Evolutionary conservation across 2,888 invertebrate genomes (phyloP), one percentile per base, ranked within the genome.

Genomic region (Diloba caeruleocephala): DNA sequence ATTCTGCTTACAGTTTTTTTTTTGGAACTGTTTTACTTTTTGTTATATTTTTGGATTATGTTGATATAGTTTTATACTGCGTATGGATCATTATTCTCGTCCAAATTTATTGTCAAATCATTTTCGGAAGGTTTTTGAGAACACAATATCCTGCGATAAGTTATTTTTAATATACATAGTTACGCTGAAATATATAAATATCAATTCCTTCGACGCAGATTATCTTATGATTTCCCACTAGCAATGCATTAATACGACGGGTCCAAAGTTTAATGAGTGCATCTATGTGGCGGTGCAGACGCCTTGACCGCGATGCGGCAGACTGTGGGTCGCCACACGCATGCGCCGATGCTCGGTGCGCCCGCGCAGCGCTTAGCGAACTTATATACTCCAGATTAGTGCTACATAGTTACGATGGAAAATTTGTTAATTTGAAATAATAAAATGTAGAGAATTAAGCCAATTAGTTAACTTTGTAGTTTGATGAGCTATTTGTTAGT

Each of bases 271-370:
- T 60, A 45, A 57, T 12, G 39, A 45, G 14, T 45, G 54, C 49
- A 50, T 43, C 33, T 45, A 54, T 50, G 61, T 57, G 53, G 57
- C 61, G 26, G 14, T 59, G 54, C 54, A 63, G 56, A 55, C 56
- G 70, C 77, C 79, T 74, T 73, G 79, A 71, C 73, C 73, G 76
- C 74, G 70, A 62, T 66, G 67, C 46, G 56, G 71, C 58, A 79
- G 79, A 78, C 78, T 51, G 73, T 58, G 70, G 58, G 79, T 65
- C 79, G 78, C 76, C 74, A 34, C 56, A 64, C 49, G 61, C 62
- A 50, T 53, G 57, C 57, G 58, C 37, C 19, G 58, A 57, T 13
- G 37, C 34, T 31, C 38, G 39, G 55, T 53, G 61, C 64, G 67
- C 52, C 33, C 52, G 60, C 76, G 71, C 65, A 31, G 17, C 26